Conservation (phyloP, 2,888 invertebrate species). For the Phortica magna region DNA sequence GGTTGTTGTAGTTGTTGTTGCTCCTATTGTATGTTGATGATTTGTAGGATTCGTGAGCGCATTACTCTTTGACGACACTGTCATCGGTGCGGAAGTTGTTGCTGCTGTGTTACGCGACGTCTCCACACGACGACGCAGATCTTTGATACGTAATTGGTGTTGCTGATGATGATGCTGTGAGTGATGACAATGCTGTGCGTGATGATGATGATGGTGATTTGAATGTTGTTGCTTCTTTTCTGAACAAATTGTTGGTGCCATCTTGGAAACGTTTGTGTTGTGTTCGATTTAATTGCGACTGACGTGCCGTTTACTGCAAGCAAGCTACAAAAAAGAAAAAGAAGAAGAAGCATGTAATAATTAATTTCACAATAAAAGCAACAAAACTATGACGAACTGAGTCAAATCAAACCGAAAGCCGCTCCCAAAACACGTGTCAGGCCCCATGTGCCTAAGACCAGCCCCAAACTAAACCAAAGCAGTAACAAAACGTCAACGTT, state of each 20-base stretch:
- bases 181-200: constrained; percentile 5
- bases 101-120: constrained; percentile 46
- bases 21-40: constrained; percentile 5
- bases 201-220: constrained; percentile 33
- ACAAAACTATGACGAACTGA: too few species aligned
- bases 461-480: not conserved
- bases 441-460: not conserved
- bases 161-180: constrained; percentile 37
- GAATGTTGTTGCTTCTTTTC: constrained; percentile 71
- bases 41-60: not conserved
- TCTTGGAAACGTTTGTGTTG: constrained; percentile 47
- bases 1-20: constrained; percentile 2
- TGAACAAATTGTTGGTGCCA: constrained; percentile 77
- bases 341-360: too few species aligned
- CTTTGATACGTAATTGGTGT: constrained; percentile 58
- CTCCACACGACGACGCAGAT: constrained; percentile 46
- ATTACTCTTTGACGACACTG: constrained; percentile 18
- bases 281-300: not conserved
- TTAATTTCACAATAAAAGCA: too few species aligned
- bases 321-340: too few species aligned
- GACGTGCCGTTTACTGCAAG: not conserved
- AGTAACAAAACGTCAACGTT: not conserved
- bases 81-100: constrained; percentile 24
- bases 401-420: not conserved
- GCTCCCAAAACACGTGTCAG: constrained; percentile 38